Evolutionary conservation across 2,797 vertebrate genomes (phyloP), one percentile per base, ranked within the genome.

Genomic region (Trematomus bernacchii): DNA sequence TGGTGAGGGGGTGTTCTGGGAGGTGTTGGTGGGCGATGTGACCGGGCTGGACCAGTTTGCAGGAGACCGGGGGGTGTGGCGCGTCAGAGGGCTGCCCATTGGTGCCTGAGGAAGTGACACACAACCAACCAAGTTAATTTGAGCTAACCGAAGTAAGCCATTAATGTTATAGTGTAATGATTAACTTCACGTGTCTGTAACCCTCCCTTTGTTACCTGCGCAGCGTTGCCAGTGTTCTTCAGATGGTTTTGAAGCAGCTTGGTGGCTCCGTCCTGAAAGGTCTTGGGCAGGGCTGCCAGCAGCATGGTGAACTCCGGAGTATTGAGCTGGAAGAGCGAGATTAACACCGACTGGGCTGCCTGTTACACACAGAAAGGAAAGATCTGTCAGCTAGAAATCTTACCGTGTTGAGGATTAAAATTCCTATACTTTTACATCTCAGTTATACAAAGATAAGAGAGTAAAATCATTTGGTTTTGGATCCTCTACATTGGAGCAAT

Each of bases 291-390:
- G 91, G 97, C 97, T 91, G 96, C 97, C 90, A 99, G 91, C 6
- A 99, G 91, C 97, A 98, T 98, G 81, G 96, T 98, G 92, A 99
- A 99, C 94, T 99, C 97, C 63, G 98, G 97, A 50, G 98, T 99
- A 91, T 99, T 99, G 84, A 99, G 96, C 91, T 99, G 96, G 94
- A 99, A 99, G 85, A 99, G 92, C 3, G 97, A 93, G 89, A 99
- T 99, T 72, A 99, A 93, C 91, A 99, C 97, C 53, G 96, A 95
- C 89, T 98, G 97, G 8, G 98, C 97, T 66, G 98, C 97, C 98
- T 99, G 90, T 85, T 90, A 79, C n/a, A 66, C 54, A 84, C 51
- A 84, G 59, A 1, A 74, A 19, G 9, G 9, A 37, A 37, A 37
- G 33, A 67, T 19, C 9, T 8, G 1, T 40, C 2, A 18, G 30